These are phyloP conservation scores for Terebella lapidaria DNA, from an alignment of 2,888 invertebrate species.

Conservation along the genomic window DNA sequence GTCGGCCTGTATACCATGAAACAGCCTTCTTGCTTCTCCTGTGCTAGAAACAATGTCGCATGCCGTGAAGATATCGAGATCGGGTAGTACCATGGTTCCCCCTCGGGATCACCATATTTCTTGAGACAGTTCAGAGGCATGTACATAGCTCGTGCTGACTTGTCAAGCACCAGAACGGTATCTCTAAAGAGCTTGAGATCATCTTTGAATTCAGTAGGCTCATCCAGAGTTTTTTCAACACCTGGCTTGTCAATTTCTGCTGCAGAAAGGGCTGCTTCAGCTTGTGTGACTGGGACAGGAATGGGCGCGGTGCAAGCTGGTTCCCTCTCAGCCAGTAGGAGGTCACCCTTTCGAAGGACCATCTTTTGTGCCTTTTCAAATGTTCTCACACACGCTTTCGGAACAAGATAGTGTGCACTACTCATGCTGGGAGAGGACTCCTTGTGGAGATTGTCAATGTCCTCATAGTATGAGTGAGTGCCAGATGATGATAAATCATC, in stretches of 20 bases:
- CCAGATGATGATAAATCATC: slow-evolving; percentile 12
- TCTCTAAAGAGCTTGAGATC: slow-evolving; percentile 3
- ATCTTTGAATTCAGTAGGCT: too few species aligned
- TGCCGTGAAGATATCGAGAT: slow-evolving; percentile 23
- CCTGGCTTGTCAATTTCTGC: not conserved
- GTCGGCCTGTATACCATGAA: slow-evolving; percentile 26
- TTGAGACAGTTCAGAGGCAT: slow-evolving; percentile 18
- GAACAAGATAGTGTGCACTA: slow-evolving; percentile 24
- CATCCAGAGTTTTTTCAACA: not conserved
- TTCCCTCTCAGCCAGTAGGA: slow-evolving; percentile 11
- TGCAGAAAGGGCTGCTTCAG: too few species aligned
- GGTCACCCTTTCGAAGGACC: slow-evolving; percentile 9
- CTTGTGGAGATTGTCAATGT: slow-evolving; percentile 23
- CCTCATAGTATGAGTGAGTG: slow-evolving; percentile 28
- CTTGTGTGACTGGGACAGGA: too few species aligned
- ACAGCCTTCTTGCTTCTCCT: slow-evolving; percentile 27
- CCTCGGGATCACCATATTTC: slow-evolving; percentile 25
- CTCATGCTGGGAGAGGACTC: not conserved
- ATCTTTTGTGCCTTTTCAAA: slow-evolving; percentile 10
- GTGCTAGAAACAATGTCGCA: slow-evolving; percentile 24
- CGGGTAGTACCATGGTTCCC: slow-evolving; percentile 29
- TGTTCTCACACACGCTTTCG: slow-evolving; percentile 12
- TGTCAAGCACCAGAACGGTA: slow-evolving; percentile 21
- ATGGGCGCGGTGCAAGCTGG: not conserved
- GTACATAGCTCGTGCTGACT: slow-evolving; percentile 22